Evolutionary conservation across 2,888 invertebrate species (phyloP), one percentile per base, ranked within the genome.

Genomic region (Lasioglossum calceatum): DNA sequence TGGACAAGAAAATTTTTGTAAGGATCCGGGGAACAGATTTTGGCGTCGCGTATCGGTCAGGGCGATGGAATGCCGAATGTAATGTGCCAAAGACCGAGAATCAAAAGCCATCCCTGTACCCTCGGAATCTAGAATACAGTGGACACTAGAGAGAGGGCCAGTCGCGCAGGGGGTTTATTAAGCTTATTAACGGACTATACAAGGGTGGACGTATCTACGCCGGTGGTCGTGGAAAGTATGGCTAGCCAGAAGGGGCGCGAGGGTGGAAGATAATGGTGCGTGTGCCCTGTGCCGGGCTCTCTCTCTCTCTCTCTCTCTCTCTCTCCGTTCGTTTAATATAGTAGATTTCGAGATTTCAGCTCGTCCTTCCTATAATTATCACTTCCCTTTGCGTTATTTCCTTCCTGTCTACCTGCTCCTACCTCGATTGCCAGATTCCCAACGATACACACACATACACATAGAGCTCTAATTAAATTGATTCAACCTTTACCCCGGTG

Each of bases 121-220:
- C 85, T 79, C 85, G 89, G 88, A 90, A 90, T 89, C 87, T 84
- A 88, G 90, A 92, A 84, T 89, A 85, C 86, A 84, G 84, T 85
- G 88, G 88, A 83, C 83, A 87, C 85, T 81, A 79, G 83, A 84
- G 86, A 83, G 86, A 86, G 81, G 79, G 77, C 84, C 82, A 90
- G 88, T 88, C 86, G 83, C 78, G 82, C 87, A 83, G 91, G 87
- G 89, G 94, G 92, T 93, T 93, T 93, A 94, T 93, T 93, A 93
- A 93, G 94, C 93, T 94, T 92, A 93, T 93, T 93, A 93, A 92
- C 88, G 84, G 86, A 87, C 84, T 87, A 80, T 86, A 85, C 88
- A 88, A 92, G 92, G 91, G 92, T 90, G 89, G 87, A 91, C 85
- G 83, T 83, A 88, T 88, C 85, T 87, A 87, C 89, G 78, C 78